Evolutionary conservation across 2,888 invertebrate species (phyloP).

Genomic region (Scrobipalpa atriplicella): DNA sequence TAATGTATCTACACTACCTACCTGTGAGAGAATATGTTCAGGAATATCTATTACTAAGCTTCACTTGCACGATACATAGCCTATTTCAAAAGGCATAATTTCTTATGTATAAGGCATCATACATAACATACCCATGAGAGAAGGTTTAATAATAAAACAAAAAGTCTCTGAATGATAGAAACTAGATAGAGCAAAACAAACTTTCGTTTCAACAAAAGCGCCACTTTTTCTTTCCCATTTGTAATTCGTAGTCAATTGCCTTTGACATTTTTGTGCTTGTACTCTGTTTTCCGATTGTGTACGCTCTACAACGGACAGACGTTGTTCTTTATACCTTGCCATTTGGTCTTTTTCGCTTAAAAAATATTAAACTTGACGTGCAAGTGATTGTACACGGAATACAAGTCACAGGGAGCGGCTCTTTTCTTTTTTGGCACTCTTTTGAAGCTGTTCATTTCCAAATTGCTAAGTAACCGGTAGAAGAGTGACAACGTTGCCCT

Average conservation of each 20-base stretch:
- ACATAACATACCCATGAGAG: background rate
- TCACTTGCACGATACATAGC: too few relatives aligned
- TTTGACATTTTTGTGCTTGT: conserved; percentile 13
- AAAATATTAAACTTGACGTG: background rate
- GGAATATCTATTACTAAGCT: too few relatives aligned
- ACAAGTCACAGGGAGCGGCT: background rate
- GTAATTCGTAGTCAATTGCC: conserved; percentile 4
- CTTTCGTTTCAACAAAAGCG: background rate
- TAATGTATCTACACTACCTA: too few relatives aligned
- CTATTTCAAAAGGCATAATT: too few relatives aligned
- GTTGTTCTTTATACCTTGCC: background rate
- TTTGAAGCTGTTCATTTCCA: conserved; percentile 7
- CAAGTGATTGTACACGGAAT: background rate
- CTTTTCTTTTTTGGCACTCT: background rate
- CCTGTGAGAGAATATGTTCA: too few relatives aligned
- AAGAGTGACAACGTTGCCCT: background rate
- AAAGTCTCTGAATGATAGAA: background rate
- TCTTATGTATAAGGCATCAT: too few relatives aligned
- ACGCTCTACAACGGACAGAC: background rate
- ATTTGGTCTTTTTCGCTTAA: background rate
- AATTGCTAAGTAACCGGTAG: background rate
- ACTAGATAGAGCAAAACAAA: background rate
- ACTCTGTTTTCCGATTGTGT: conserved; percentile 14
- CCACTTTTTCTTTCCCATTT: background rate
- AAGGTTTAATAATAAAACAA: background rate